Conservation (phyloP, 1,140 invertebrate species). For the Drosophila trapezifrons region DNA sequence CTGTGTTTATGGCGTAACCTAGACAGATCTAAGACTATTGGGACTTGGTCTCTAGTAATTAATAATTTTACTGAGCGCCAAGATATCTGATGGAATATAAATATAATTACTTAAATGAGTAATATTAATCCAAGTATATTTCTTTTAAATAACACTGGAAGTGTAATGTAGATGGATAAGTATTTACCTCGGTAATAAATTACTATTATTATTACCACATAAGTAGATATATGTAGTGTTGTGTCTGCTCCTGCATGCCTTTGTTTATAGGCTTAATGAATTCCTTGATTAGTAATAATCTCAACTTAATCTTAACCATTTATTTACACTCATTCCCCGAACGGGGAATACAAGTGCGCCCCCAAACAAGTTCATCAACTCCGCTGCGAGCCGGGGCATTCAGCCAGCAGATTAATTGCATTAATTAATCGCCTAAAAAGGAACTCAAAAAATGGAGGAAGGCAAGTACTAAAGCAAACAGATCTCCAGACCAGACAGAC, state of each 20-base stretch:
- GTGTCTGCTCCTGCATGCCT: no score
- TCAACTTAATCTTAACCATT: slow-evolving; percentile 72
- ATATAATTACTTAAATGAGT: no score
- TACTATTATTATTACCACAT: no score
- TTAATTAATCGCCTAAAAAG: slow-evolving; percentile 82
- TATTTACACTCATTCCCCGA: slow-evolving; percentile 65
- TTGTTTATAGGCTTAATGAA: slow-evolving; percentile 51
- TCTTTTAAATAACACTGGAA: neutral
- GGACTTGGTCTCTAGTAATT: neutral
- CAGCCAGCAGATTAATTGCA: slow-evolving; percentile 78
- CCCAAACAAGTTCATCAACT: slow-evolving; percentile 75
- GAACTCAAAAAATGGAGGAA: slow-evolving; percentile 45
- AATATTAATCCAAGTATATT: neutral
- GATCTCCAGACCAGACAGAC: slow-evolving; percentile 32
- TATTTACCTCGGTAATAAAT: neutral
- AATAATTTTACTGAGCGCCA: neutral
- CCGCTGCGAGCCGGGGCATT: slow-evolving; percentile 14
- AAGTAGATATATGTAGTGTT: no score
- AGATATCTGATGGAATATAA: no score
- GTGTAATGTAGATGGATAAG: no score
- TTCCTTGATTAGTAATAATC: slow-evolving; percentile 76
- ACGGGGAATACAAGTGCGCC: slow-evolving; percentile 69
- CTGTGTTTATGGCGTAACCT: slow-evolving; percentile 1
- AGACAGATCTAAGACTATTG: slow-evolving; percentile 12
- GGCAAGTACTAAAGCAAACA: slow-evolving; percentile 66